Percentiles rank a stretch among this genome's conserved stretches.
These are phyloP conservation scores for Caenorhabditis panamensis DNA, from an alignment of 2,888 invertebrate species.

Conservation along the genomic window DNA sequence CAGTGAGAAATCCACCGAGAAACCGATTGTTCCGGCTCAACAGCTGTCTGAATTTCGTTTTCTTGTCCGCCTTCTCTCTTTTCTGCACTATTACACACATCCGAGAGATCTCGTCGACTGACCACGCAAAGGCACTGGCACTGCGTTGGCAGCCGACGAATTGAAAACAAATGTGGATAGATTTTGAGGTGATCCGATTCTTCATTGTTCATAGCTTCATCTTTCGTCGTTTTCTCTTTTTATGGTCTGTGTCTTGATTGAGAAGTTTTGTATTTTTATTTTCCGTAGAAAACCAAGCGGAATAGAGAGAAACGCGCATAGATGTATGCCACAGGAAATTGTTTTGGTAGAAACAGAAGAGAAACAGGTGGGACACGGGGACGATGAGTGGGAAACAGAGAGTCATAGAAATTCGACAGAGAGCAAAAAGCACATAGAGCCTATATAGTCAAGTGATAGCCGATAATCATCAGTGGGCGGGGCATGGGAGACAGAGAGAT, in stretches of 20 bases:
- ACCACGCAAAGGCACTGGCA: constrained; percentile 14
- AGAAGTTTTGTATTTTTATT: background rate
- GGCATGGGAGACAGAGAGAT: constrained; percentile 21
- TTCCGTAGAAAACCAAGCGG: constrained; percentile 16
- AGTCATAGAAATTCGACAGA: background rate
- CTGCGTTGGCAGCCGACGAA: constrained; percentile 1
- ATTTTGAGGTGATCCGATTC: background rate
- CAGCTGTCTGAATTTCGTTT: constrained; percentile 47
- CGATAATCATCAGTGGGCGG: constrained; percentile 13
- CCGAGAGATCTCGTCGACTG: constrained; percentile 14
- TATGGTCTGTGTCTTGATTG: background rate
- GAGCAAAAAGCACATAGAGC: background rate
- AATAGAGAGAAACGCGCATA: constrained; percentile 26
- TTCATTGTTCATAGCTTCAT: too few relatives aligned
- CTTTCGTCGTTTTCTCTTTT: constrained; percentile 18
- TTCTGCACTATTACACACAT: constrained; percentile 40
- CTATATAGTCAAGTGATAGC: constrained; percentile 22
- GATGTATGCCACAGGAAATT: constrained; percentile 42
- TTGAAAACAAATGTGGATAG: constrained; percentile 28
- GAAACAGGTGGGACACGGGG: constrained; percentile 20
- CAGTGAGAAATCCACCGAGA: background rate
- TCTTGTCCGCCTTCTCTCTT: constrained; percentile 19
- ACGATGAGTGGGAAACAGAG: constrained; percentile 1
- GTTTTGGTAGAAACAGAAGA: constrained; percentile 3
- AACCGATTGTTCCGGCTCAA: constrained; percentile 23